Base-by-base conservation (phyloP, 2,888 invertebrate genomes). In the Eupithecia pulchellata region DNA sequence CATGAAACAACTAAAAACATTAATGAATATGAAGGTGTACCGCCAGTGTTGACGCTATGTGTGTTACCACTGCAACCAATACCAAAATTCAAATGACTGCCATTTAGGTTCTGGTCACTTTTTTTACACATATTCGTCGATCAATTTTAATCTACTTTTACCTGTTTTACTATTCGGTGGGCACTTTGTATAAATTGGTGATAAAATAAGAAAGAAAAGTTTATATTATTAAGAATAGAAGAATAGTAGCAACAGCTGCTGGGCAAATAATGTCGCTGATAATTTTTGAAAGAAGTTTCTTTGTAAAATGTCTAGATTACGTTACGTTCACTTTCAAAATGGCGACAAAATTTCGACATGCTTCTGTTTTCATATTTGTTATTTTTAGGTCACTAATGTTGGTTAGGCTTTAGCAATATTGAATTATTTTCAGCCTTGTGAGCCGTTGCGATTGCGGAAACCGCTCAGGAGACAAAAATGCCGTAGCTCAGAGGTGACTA, bases 401-500 rank as follows among this genome's bases (percentile, higher is more conserved):
- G 70, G 74, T 75, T 84, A 81, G 82, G 78, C 77, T 84, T 83
- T 81, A 82, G 83, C 70, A 65, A 71, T 79, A 80, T 85, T 81
- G 78, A 76, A 83, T 82, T 90, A 85, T 89, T 93, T 91, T 84
- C 93, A 93, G 93, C 88, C 88, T 73, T 85, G 86, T 81, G 89
- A 90, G 83, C 87, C 90, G 82, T 84, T 82, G 79, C 89, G 93
- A 34, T 84, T 86, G 83, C 81, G 92, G 85, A 93, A 94, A 87
- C 93, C 91, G 66, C 87, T 93, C 73, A 85, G 91, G 73, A 88
- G 93, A 83, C 93, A 94, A 88, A 93, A 91, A 73, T 93, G 93
- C 90, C 91, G 93, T 84, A 93, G 93, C 81, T 92, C 93, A 71
- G 94, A 93, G 92, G 92, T 94, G 90, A 92, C 84, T 84, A 80